phyloP scores from a whole-genome alignment of 2,888 invertebrate species.

The Leucania comma region DNA sequence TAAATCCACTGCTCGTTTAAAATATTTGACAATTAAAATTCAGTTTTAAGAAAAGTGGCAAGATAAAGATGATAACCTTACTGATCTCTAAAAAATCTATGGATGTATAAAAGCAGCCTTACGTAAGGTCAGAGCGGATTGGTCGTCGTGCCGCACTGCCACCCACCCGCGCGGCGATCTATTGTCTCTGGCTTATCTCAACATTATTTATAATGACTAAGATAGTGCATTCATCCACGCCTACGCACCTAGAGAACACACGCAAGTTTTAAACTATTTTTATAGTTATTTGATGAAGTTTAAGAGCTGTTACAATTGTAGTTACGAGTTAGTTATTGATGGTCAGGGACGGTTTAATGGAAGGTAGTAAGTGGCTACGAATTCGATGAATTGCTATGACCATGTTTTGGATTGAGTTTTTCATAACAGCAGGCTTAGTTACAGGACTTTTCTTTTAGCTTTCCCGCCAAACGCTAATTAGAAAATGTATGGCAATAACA shows the following conservation, averaged over 20 bases:
- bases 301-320: slow-evolving; percentile 69
- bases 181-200: slow-evolving; percentile 85
- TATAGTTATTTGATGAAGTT: slow-evolving; percentile 69
- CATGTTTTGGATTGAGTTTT: neutral
- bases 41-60: neutral
- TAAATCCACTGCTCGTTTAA: neutral
- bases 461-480: neutral
- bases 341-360: slow-evolving; percentile 28
- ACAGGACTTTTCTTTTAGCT: neutral
- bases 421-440: neutral
- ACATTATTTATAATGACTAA: slow-evolving; percentile 87
- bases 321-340: slow-evolving; percentile 62
- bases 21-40: no score
- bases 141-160: slow-evolving; percentile 71
- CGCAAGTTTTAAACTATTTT: slow-evolving; percentile 61
- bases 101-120: slow-evolving; percentile 18
- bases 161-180: slow-evolving; percentile 80
- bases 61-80: neutral
- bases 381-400: neutral
- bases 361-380: slow-evolving; percentile 1
- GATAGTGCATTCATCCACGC: slow-evolving; percentile 81
- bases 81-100: neutral
- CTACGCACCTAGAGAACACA: slow-evolving; percentile 72
- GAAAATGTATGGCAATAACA: no score
- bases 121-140: slow-evolving; percentile 59